Evolutionary conservation across 2,888 invertebrate species (phyloP).

Genomic region (Siphlonurus alternatus): DNA sequence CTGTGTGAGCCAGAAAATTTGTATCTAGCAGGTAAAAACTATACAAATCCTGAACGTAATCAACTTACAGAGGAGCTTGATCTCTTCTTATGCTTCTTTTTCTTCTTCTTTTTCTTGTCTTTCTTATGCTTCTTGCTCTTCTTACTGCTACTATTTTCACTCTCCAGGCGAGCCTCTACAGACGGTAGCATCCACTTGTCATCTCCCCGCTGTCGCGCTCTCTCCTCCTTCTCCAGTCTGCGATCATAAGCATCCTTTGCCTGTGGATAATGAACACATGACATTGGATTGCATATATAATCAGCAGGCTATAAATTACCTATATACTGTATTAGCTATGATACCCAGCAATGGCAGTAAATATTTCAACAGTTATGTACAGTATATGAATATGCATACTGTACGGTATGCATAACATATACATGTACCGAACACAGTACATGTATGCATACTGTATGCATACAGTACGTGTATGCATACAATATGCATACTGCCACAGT

Average conservation of each 20-base stretch:
- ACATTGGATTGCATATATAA: neutral
- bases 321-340: too few species aligned
- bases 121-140: conserved; percentile 21
- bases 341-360: too few species aligned
- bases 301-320: too few species aligned
- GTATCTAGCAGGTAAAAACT: too few species aligned
- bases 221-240: conserved; percentile 15
- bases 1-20: too few species aligned
- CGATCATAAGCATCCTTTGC: conserved; percentile 17
- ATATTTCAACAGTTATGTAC: too few species aligned
- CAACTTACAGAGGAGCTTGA: too few species aligned
- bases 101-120: conserved; percentile 28
- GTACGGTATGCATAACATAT: neutral
- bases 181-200: conserved; percentile 29
- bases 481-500: too few species aligned
- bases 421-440: too few species aligned
- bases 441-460: neutral
- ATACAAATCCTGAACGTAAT: too few species aligned
- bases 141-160: conserved; percentile 9
- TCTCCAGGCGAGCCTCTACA: conserved; percentile 19
- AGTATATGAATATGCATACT: neutral
- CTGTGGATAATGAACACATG: conserved; percentile 9
- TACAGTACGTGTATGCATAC: too few species aligned
- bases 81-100: conserved; percentile 21
- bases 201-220: conserved; percentile 19